Base-by-base conservation (phyloP, 2,113 vertebrate genomes). In the Pseudorhombus dupliciocellatus region DNA sequence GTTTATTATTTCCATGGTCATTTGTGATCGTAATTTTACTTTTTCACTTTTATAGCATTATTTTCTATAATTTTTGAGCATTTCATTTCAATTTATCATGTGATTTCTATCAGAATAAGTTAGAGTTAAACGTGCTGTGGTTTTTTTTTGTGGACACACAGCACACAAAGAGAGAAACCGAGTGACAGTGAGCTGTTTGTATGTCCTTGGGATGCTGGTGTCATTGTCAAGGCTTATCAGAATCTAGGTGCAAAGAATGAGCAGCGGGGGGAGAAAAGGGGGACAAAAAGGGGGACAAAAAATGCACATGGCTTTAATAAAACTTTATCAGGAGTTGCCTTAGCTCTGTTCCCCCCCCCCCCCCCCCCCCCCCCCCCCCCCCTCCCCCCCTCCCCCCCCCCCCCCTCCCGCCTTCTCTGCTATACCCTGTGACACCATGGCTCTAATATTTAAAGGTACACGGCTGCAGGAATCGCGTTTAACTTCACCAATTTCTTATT, bases 401-500 rank as follows among this genome's bases (percentile, higher is more conserved):
- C 30, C 72, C 58, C 34, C 34, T 37, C 44, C 68, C 14, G 58
- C 46, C 53, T 53, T 25, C 40, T 68, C 64, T 28, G 70, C 59
- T 48, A 64, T 69, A 75, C 74, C 51, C 24, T 1, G 53, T 84
- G 76, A 85, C 85, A 89, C 72, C 66, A 26, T 54, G 60, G 31
- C 82, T 84, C 84, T 83, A 88, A 90, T 92, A 93, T 93, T 91
- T 89, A 91, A 90, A 92, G 80, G 73, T 88, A 70, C 79, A 24
- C 37, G 68, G 83, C 86, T 77, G 81, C 79, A 48, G 81, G 81
- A 92, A 92, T 83, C 87, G 66, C 90, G 73, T 93, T 93, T 94
- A 93, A 92, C 91, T 93, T 88, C 82, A 81, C 87, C 89, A 84
- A 83, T 90, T 92, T 85, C 90, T 94, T 93, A 94, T 94, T 94